phyloP scores from a whole-genome alignment of 2,888 invertebrate genomes.

The Macrophya alboannulata region DNA sequence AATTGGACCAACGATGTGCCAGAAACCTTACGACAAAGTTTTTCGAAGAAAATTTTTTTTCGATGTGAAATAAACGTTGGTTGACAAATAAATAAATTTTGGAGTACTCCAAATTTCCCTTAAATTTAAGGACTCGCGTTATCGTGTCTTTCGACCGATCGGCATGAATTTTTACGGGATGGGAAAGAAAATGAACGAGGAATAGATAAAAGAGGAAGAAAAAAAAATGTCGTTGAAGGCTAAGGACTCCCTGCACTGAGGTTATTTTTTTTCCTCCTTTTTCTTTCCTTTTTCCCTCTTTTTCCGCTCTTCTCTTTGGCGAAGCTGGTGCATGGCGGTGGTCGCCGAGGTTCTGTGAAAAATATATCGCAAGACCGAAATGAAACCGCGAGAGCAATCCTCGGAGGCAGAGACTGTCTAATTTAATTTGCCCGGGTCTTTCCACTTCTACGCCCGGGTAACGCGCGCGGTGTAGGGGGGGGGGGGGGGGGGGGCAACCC shows the following conservation, averaged over 20 bases:
- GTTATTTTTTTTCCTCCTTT: not conserved
- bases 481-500: constrained; percentile 46
- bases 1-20: too few species aligned
- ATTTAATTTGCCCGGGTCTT: constrained; percentile 69
- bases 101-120: too few species aligned
- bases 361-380: constrained; percentile 67
- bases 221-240: not conserved
- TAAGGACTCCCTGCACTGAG: not conserved
- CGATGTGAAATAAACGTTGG: too few species aligned
- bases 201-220: not conserved
- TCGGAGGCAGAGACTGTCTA: constrained; percentile 70
- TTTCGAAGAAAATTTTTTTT: too few species aligned
- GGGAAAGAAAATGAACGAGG: too few species aligned
- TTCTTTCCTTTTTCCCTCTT: not conserved
- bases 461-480: constrained; percentile 31
- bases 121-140: too few species aligned
- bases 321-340: not conserved
- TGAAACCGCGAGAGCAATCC: constrained; percentile 69
- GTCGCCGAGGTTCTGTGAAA: constrained; percentile 43
- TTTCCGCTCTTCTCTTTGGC: not conserved
- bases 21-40: too few species aligned
- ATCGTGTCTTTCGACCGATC: too few species aligned
- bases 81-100: too few species aligned
- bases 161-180: too few species aligned
- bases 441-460: constrained; percentile 60